These are phyloP conservation scores for Oedothorax gibbosus DNA, from an alignment of 1,140 invertebrate species.

Conservation along the genomic window DNA sequence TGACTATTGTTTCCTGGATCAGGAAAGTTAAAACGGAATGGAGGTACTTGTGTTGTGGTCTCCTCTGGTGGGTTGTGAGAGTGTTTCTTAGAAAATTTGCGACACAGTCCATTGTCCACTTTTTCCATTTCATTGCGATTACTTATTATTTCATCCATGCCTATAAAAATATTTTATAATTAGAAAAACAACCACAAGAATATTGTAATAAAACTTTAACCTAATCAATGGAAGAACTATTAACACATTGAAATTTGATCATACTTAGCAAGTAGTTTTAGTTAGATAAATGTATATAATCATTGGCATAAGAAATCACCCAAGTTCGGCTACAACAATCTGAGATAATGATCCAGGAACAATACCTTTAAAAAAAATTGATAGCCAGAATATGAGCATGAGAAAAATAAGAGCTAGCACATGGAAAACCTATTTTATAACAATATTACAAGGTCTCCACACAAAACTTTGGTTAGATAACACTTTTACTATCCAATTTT, in stretches of 20 bases:
- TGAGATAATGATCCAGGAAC: no score
- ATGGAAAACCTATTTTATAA: no score
- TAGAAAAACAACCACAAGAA: neutral
- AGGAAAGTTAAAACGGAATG: conserved; percentile 16
- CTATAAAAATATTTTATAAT: neutral
- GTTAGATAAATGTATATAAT: neutral
- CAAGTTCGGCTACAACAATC: no score
- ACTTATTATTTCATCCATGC: neutral
- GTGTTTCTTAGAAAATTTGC: neutral
- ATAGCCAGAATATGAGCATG: no score
- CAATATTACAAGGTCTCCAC: no score
- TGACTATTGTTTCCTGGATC: neutral
- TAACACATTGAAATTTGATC: neutral
- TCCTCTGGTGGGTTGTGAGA: neutral
- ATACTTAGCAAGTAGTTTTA: neutral
- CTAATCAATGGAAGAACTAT: neutral
- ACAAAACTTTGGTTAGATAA: no score
- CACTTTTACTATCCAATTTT: no score
- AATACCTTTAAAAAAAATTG: no score
- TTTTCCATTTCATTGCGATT: neutral
- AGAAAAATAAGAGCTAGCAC: no score
- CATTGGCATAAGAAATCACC: no score
- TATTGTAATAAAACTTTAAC: neutral
- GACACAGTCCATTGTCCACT: neutral
- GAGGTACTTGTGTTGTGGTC: neutral